Evolutionary conservation across 2,797 vertebrate genomes (phyloP), one percentile per base, ranked within the genome.

Genomic region (Onychomys leucogaster): DNA sequence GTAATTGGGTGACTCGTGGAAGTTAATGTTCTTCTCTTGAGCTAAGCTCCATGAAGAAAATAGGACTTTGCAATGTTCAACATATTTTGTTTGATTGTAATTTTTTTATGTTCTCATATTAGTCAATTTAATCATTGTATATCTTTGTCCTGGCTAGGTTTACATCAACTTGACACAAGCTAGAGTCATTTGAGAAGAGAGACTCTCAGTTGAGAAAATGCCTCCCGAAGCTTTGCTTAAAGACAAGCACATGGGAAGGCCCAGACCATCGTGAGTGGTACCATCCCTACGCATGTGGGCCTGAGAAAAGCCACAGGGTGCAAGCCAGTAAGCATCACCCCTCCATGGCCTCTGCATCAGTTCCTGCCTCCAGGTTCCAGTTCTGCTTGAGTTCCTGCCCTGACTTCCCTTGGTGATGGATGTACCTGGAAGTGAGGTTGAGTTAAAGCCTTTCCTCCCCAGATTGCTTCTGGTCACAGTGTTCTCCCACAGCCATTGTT

Each of bases 1-100:
- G 75, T 77, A 85, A 1, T 75, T 78, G 4, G 19, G 91, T 86
- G 25, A 80, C 12, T 57, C 41, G 57, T 57, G 29, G 29, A 34
- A 94, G 43, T 59, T 63, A 67, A 14, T 13, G 43, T 78, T 46
- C 57, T 93, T 65, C 71, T 86, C 55, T 91, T 59, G 4, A 43
- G 37, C 32, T 59, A 78, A 65, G 63, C 46, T 29, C 13, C 65
- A 78, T 59, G 80, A 92, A 96, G 37, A 92, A 92, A 71, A 82
- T 5, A 69, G 73, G 46, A 94, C 78, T 75, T 14, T 89, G n/a
- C 27, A 41, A 29, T 83, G 59, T 43, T 91, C 49, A 91, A 81
- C 19, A 52, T 52, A 69, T 86, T 80, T 83, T 61, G 14, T 83
- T 90, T 85, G 49, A 89, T 12, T 34, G 10, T 73, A 27, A 73